Percentiles rank a stretch among this genome's conserved stretches.
Evolutionary conservation across 2,797 vertebrate genomes (phyloP).

Genomic region (Galago senegalensis): DNA sequence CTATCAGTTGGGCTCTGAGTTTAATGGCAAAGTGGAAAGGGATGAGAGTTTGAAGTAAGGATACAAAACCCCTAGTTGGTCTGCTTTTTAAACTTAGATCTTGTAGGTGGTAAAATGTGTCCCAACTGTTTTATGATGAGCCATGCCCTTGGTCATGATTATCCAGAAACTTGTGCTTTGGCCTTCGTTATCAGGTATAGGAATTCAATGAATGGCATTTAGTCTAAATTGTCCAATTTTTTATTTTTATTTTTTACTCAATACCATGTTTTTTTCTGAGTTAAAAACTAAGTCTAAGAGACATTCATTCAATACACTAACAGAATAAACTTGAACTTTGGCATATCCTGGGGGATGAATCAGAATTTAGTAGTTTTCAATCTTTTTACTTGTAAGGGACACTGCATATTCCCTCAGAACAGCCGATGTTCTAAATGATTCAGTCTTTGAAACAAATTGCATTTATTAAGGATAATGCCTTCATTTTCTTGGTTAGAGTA

Average conservation of each 20-base stretch:
- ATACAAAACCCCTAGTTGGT: not conserved
- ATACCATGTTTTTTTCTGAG: not conserved
- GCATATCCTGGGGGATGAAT: slow-evolving; percentile 12
- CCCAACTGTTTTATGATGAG: not conserved
- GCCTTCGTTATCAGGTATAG: not conserved
- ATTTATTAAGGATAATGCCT: slow-evolving; percentile 49
- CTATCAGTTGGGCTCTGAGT: not conserved
- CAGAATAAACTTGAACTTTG: slow-evolving; percentile 54
- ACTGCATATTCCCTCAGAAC: slow-evolving; percentile 24
- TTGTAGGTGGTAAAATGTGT: not conserved
- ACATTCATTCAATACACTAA: slow-evolving; percentile 20
- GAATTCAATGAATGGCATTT: not conserved
- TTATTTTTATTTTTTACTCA: not conserved
- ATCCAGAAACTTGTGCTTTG: slow-evolving; percentile 31
- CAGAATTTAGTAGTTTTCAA: slow-evolving; percentile 16
- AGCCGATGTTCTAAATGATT: slow-evolving; percentile 39
- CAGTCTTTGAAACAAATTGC: slow-evolving; percentile 42
- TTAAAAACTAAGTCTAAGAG: slow-evolving; percentile 42
- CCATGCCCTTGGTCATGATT: slow-evolving; percentile 5
- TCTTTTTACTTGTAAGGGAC: slow-evolving; percentile 45
- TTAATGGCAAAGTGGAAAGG: slow-evolving; percentile 19
- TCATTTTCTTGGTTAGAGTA: slow-evolving; percentile 35
- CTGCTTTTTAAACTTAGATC: not conserved
- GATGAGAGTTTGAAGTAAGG: not conserved
- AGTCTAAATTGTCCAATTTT: not conserved